Evolutionary conservation across 2,113 vertebrate species (phyloP).

Genomic region (Aleadryas rufinucha): DNA sequence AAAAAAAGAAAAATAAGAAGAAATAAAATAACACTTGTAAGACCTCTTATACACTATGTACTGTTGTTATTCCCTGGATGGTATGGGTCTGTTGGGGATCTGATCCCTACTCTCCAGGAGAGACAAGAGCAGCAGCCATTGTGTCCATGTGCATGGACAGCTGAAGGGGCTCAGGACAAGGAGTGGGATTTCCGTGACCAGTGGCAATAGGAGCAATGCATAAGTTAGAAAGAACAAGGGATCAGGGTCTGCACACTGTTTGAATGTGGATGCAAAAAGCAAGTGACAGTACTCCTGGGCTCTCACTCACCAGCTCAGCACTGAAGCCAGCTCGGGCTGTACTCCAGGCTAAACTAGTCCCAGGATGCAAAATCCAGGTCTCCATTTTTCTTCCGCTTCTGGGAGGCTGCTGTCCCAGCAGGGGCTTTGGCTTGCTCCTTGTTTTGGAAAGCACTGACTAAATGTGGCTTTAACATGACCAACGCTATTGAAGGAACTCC

Average conservation of each 20-base stretch:
- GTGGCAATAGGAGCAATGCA: accelerated
- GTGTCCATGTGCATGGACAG: accelerated
- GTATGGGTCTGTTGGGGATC: accelerated
- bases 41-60: background rate
- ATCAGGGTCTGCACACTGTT: background rate
- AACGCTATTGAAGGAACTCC: background rate
- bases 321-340: too few relatives aligned
- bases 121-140: background rate
- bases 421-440: background rate
- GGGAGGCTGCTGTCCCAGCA: background rate
- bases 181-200: background rate
- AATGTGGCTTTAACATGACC: background rate
- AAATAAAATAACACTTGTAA: conserved; percentile 52
- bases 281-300: background rate
- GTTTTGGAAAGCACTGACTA: background rate
- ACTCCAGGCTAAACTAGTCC: background rate
- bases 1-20: background rate
- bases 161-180: background rate
- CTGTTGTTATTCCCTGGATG: background rate
- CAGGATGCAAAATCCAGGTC: background rate
- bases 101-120: background rate
- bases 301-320: background rate
- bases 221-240: background rate
- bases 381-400: background rate
- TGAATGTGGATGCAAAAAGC: background rate